These are phyloP conservation scores for Microdon myrmicae DNA, from an alignment of 2,888 invertebrate species.

Conservation along the genomic window DNA sequence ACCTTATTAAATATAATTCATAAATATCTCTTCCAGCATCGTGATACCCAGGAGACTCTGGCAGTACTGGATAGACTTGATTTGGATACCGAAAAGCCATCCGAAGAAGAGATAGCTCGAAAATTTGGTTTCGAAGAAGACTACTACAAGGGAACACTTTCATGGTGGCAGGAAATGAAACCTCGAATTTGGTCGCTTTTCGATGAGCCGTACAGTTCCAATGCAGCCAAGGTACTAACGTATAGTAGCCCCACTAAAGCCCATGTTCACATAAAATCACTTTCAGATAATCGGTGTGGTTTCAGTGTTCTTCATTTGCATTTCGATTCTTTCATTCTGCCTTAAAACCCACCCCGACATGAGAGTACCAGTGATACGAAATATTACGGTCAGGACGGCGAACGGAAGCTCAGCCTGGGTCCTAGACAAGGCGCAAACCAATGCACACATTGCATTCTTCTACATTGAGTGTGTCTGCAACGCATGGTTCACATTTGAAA, in stretches of 20 bases:
- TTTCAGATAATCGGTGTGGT: constrained; percentile 96
- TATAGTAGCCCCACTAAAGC: not conserved
- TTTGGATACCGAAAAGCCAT: constrained; percentile 96
- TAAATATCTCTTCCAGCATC: constrained; percentile 85
- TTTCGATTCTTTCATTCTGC: constrained; percentile 99
- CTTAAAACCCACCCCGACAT: constrained; percentile 99
- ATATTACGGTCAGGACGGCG: constrained; percentile 81
- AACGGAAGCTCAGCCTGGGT: constrained; percentile 82
- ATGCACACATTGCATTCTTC: constrained; percentile 97
- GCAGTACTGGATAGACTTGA: constrained; percentile 97
- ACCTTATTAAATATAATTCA: not conserved
- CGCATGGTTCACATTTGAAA: constrained; percentile 99
- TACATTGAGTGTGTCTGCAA: constrained; percentile 99
- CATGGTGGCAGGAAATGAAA: constrained; percentile 97
- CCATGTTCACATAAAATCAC: not conserved
- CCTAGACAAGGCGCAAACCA: constrained; percentile 90
- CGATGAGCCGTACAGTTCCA: constrained; percentile 99
- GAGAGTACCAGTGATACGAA: constrained; percentile 89
- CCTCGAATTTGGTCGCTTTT: constrained; percentile 99
- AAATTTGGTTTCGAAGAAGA: constrained; percentile 98
- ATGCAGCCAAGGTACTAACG: constrained; percentile 87
- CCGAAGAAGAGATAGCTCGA: constrained; percentile 96
- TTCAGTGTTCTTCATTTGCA: constrained; percentile 99
- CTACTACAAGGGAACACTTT: constrained; percentile 87
- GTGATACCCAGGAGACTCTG: constrained; percentile 98